Conservation (phyloP, 2,888 invertebrate species). For the Psococerastis gibbosa region DNA sequence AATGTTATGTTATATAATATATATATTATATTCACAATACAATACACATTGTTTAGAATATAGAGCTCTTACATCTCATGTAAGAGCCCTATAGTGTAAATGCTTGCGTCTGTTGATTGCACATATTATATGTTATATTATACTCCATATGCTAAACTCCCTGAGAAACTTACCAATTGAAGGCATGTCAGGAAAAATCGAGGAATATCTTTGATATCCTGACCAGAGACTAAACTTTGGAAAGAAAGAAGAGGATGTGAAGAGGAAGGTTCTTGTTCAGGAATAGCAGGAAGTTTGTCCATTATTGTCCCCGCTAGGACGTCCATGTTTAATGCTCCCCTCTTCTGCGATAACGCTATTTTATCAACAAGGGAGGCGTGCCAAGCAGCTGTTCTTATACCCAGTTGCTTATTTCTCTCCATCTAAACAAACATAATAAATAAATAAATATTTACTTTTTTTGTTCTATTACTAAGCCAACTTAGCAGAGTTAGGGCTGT, state of each 20-base stretch:
- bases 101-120: no score
- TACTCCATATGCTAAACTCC: no score
- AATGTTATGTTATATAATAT: no score
- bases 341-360: not conserved
- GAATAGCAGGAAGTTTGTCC: not conserved
- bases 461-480: no score
- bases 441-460: no score
- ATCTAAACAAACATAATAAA: no score
- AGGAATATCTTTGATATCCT: not conserved
- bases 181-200: conserved; percentile 8
- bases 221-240: not conserved
- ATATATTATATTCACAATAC: no score
- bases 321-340: conserved; percentile 4
- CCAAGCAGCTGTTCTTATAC: not conserved
- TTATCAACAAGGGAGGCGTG: conserved; percentile 2
- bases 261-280: not conserved
- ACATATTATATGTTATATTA: no score
- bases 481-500: no score
- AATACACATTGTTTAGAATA: no score
- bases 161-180: conserved; percentile 6
- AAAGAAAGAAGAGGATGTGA: not conserved
- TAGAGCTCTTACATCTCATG: no score
- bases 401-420: conserved; percentile 3
- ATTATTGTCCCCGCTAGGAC: not conserved
- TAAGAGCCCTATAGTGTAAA: no score